These are phyloP conservation scores for Archilochus colubris DNA, from an alignment of 2,113 vertebrate species.

Conservation along the genomic window DNA sequence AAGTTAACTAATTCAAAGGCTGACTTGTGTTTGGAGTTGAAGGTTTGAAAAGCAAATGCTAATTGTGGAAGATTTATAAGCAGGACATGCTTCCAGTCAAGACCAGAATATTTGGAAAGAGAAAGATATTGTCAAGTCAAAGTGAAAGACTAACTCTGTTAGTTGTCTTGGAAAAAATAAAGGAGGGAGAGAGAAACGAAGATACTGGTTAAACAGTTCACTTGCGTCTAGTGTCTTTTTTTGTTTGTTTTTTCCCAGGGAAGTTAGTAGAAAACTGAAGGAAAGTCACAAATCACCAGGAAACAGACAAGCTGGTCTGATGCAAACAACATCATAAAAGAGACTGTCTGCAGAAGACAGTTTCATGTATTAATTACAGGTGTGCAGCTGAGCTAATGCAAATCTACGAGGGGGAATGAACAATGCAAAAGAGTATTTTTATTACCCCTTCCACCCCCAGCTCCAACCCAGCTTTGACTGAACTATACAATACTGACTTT, in stretches of 20 bases:
- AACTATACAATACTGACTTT: not conserved
- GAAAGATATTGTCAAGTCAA: conserved; percentile 46
- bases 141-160: conserved; percentile 14
- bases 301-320: conserved; percentile 11
- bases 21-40: conserved; percentile 13
- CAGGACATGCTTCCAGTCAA: conserved; percentile 34
- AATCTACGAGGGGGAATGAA: conserved; percentile 5
- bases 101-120: conserved; percentile 40
- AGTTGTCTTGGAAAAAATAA: conserved; percentile 10
- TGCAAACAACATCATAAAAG: conserved; percentile 29
- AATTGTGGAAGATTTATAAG: conserved; percentile 57
- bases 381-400: conserved; percentile 39
- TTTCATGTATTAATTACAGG: conserved; percentile 57
- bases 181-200: not conserved
- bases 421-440: not conserved
- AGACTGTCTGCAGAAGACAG: not conserved
- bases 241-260: not conserved
- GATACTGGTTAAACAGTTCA: not conserved
- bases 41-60: conserved; percentile 42
- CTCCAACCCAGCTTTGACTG: not conserved
- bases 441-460: not conserved
- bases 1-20: conserved; percentile 7
- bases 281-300: conserved; percentile 62
- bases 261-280: conserved; percentile 52
- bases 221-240: not conserved